Base-by-base conservation (phyloP, 2,888 invertebrate genomes). In the Campopleginae sp. region DNA sequence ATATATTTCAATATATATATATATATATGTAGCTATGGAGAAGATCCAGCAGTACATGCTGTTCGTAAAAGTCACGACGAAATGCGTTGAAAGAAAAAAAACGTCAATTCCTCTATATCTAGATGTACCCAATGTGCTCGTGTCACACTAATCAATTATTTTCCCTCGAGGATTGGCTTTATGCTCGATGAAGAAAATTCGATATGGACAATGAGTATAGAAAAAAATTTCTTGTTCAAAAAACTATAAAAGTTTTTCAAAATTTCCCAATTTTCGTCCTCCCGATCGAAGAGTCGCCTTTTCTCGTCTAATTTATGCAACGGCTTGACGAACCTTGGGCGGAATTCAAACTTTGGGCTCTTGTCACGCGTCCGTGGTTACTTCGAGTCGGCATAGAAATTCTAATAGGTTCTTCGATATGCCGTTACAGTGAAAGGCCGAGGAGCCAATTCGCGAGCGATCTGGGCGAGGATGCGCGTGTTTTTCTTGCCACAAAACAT, bases 31-130 rank as follows among this genome's bases (percentile, higher is more conserved):
- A 48, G 23, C 10, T 23, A 27, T 23, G 19, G 42, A 65, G n/a
- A 63, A 72, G 63, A 68, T 72, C 48, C 74, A 38, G 38, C 38
- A 38, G 51, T 51, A 19, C 8, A 51, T 19, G 48, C 68, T 66
- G 46, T 27, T 79, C 78, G 61, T 83, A 83, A 83, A 79, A 74
- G 19, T 83, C 74, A 68, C 46, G 58, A 61, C 65, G 38, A 79
- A 80, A 17, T 58, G 10, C 31, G 8, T 42, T 38, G 38, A 8
- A 38, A 38, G 42, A 65, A 42, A 63, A 33, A 31, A 19, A 38
- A 65, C 8, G 10, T 38, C 10, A 38, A 38, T 38, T 38, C 38
- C 38, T 7, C n/a, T 19, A 38, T 19, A 38, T 65, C 2, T n/a
- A 8, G 38, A 14, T 17, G 19, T n/a, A 10, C 38, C 65, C 19